phyloP scores from a whole-genome alignment of 2,797 vertebrate species.

The Chiloscyllium punctatum region DNA sequence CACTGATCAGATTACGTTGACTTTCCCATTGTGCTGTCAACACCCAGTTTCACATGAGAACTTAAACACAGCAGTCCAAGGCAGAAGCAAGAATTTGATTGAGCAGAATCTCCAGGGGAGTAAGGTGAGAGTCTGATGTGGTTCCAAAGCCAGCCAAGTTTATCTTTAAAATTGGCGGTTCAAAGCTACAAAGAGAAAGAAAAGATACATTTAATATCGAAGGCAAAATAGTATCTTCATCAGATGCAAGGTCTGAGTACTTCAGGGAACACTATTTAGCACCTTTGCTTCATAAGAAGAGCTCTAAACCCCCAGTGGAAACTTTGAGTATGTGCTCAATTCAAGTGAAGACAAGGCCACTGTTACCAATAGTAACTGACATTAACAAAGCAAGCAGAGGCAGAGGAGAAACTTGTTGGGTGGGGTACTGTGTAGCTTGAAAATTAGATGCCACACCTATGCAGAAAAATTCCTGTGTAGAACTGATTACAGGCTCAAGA shows the following conservation, averaged over 20 bases:
- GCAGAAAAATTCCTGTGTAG: background rate
- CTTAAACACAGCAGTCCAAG: constrained; percentile 23
- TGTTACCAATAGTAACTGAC: background rate
- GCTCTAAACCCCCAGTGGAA: background rate
- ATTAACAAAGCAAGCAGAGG: background rate
- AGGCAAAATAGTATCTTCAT: background rate
- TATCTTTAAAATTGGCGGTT: background rate
- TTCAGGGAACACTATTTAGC: background rate
- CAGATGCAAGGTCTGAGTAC: background rate
- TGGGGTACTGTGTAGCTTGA: background rate
- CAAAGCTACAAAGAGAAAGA: background rate
- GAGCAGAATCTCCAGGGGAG: constrained; percentile 7
- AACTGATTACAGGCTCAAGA: background rate
- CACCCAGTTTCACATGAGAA: constrained; percentile 15
- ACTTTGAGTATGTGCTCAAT: too few species aligned
- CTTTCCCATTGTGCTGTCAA: background rate
- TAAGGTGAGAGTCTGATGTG: background rate
- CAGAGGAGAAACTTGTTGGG: background rate
- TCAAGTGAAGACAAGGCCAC: too few species aligned
- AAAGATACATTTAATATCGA: background rate
- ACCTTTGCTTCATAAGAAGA: background rate
- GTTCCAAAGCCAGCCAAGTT: constrained; percentile 7
- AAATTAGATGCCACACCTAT: background rate
- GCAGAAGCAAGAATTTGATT: constrained; percentile 36
- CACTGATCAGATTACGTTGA: background rate